Evolutionary conservation across 2,888 invertebrate genomes (phyloP), one percentile per base, ranked within the genome.

Genomic region (Anoncus sp.): DNA sequence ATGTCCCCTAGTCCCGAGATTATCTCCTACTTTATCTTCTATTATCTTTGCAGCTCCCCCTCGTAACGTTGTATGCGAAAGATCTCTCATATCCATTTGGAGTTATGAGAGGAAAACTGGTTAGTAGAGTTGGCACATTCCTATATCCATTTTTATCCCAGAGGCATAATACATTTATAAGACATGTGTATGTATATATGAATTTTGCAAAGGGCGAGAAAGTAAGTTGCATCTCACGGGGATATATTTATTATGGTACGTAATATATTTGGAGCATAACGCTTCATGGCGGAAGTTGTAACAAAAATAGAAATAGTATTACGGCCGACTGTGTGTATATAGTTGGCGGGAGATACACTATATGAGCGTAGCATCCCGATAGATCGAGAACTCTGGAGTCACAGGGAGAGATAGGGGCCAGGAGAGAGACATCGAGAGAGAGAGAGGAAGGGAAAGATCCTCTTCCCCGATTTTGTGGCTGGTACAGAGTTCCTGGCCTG

Each of bases 301-400:
- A 38, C 65, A 51, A 40, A 77, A 69, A 47, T 53, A 22, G 60
- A 69, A 63, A 72, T 67, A 40, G 18, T 38, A 18, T 35, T 43
- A 55, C 22, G 27, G 45, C 24, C 22, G 53, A 51, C 31, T 35
- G 45, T 55, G 65, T 22, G n/a, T n/a, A n/a, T n/a, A n/a, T n/a
- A 43, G 40, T 45, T 38, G 12, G 35, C 31, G 31, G 10, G 40
- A 22, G 38, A 18, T 16, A 12, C 7, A 35, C 22, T 20, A 18
- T 27, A 40, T 47, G n/a, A n/a, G n/a, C 51, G 35, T 14, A 16
- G 49, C 49, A 57, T 43, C 18, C 24, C 12, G 51, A 53, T 38
- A 51, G 27, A 51, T 49, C 49, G 70, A 51, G 57, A 57, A 20
- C 24, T 47, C 24, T 22, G 7, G 45, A 31, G 20, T 43, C 20